phyloP scores from a whole-genome alignment of 2,888 invertebrate genomes.

The Lithophane leautieri region DNA sequence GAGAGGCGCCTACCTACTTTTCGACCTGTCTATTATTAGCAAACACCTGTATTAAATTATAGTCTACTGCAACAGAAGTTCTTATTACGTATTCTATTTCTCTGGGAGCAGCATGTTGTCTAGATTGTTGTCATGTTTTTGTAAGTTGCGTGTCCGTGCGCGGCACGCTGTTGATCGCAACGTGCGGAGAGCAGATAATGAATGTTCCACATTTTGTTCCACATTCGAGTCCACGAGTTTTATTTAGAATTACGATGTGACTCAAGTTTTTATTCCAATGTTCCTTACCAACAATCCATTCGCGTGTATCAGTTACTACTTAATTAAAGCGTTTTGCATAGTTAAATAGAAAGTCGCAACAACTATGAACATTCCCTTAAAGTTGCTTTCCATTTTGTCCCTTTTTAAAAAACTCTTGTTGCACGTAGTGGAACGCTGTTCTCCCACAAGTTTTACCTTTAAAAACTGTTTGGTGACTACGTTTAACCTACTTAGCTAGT shows the following conservation, averaged over 20 bases:
- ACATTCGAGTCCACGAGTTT: slow-evolving; percentile 57
- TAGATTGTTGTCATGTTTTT: slow-evolving; percentile 75
- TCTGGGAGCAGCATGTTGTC: slow-evolving; percentile 72
- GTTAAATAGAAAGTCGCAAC: slow-evolving; percentile 62
- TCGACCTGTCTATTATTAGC: slow-evolving; percentile 47
- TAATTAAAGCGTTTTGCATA: slow-evolving; percentile 66
- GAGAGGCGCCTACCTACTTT: slow-evolving; percentile 17
- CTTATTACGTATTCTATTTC: slow-evolving; percentile 70
- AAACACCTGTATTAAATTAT: slow-evolving; percentile 47
- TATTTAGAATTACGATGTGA: slow-evolving; percentile 52
- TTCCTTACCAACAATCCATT: slow-evolving; percentile 38
- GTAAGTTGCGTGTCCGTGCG: slow-evolving; percentile 70
- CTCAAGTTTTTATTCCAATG: slow-evolving; percentile 46
- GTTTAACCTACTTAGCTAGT: slow-evolving; percentile 81
- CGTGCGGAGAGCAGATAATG: slow-evolving; percentile 67
- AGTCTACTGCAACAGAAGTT: slow-evolving; percentile 61
- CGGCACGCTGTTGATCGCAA: slow-evolving; percentile 70
- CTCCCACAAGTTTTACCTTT: slow-evolving; percentile 75
- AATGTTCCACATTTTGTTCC: slow-evolving; percentile 62
- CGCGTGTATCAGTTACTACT: slow-evolving; percentile 56
- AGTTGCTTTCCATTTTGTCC: slow-evolving; percentile 79
- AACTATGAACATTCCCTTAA: slow-evolving; percentile 64
- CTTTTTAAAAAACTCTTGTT: slow-evolving; percentile 69
- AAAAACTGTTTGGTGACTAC: slow-evolving; percentile 76
- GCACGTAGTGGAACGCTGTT: slow-evolving; percentile 74